Percentiles rank a stretch among this genome's conserved stretches.
Evolutionary conservation across 2,113 vertebrate species (phyloP).

Genomic region (Thermophis baileyi): DNA sequence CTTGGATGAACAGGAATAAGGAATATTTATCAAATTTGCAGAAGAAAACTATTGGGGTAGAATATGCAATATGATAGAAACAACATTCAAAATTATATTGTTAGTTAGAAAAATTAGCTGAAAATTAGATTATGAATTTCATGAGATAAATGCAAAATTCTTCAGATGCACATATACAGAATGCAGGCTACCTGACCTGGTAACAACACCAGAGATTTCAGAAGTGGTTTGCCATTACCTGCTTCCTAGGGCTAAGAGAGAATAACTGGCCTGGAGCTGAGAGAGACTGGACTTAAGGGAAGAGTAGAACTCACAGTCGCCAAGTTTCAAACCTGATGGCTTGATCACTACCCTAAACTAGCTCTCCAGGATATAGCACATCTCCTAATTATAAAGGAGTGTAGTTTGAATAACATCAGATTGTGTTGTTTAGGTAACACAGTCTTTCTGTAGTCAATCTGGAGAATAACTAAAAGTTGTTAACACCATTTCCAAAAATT

Average conservation of each 20-base stretch:
- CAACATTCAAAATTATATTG: not conserved
- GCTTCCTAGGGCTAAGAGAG: not conserved
- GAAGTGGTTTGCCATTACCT: not conserved
- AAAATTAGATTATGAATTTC: not conserved
- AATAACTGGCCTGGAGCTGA: not conserved
- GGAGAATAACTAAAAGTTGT: not conserved
- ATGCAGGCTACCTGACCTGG: not conserved
- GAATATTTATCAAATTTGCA: not conserved
- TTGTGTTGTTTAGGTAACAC: not conserved
- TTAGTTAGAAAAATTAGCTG: not conserved
- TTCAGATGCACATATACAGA: not conserved
- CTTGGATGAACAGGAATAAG: not conserved
- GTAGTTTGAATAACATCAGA: not conserved
- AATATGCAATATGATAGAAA: not conserved
- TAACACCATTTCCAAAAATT: not conserved
- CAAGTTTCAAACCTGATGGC: not conserved
- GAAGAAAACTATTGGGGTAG: not conserved
- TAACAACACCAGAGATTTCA: not conserved
- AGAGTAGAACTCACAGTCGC: not conserved
- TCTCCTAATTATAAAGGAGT: not conserved
- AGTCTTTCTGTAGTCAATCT: not conserved
- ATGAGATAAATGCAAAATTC: not conserved
- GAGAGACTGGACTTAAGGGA: not conserved
- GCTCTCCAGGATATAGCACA: not conserved
- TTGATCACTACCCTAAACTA: not conserved